Evolutionary conservation across 2,797 vertebrate species (phyloP).

Genomic region (Zonotrichia albicollis): DNA sequence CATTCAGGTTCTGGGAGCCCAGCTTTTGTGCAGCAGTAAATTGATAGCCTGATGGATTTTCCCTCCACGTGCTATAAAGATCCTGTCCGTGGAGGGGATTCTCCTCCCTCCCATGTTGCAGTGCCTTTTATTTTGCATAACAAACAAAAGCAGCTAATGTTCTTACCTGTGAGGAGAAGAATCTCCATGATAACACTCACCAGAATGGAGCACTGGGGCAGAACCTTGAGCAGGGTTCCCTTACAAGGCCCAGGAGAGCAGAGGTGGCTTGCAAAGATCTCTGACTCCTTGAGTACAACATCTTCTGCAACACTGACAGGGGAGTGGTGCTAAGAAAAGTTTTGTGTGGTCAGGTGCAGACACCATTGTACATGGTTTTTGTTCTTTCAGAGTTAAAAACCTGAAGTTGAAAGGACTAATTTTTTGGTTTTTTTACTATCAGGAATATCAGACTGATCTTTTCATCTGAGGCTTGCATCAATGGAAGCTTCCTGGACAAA

Average conservation of each 20-base stretch:
- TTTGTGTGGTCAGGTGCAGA: not conserved
- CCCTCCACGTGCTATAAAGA: not conserved
- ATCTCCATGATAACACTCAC: not conserved
- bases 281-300: rapidly evolving
- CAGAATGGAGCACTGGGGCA: rapidly evolving
- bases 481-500: slow-evolving; percentile 80
- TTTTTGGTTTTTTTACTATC: not conserved
- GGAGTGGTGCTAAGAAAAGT: not conserved
- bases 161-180: not conserved
- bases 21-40: not conserved
- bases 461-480: slow-evolving; percentile 81
- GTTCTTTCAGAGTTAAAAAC: not conserved
- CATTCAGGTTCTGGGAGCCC: not conserved
- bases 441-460: slow-evolving; percentile 73
- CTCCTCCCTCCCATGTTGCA: not conserved
- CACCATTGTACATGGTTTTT: rapidly evolving
- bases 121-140: not conserved
- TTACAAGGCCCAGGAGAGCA: not conserved
- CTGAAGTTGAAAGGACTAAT: not conserved
- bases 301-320: not conserved
- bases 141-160: not conserved
- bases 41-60: not conserved
- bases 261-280: not conserved
- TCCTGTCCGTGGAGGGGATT: rapidly evolving
- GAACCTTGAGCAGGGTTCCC: not conserved